phyloP scores from a whole-genome alignment of 2,888 invertebrate species.

The Epiperipatus broadwayi region DNA sequence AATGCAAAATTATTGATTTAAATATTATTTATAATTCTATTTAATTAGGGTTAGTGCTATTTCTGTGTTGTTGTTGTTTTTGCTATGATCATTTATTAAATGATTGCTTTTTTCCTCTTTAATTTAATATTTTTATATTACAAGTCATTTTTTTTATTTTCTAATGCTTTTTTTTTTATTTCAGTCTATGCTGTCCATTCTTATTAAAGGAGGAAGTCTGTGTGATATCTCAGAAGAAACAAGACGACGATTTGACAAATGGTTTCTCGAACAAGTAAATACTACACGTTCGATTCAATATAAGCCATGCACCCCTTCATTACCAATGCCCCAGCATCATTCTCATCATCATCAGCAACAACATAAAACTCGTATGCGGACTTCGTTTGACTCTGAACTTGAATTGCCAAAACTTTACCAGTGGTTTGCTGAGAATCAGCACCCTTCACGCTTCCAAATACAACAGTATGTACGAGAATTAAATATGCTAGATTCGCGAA shows the following conservation, averaged over 20 bases:
- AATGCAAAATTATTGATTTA: no score
- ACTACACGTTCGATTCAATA: no score
- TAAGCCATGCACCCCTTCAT: slow-evolving; percentile 9
- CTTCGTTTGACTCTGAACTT: slow-evolving; percentile 87
- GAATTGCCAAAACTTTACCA: slow-evolving; percentile 86
- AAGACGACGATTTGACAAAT: slow-evolving; percentile 69
- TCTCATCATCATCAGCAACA: slow-evolving; percentile 36
- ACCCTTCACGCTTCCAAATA: slow-evolving; percentile 88
- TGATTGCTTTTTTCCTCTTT: no score
- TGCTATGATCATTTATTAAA: no score
- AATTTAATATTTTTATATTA: neutral
- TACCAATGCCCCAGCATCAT: slow-evolving; percentile 35
- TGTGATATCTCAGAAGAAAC: slow-evolving; percentile 53
- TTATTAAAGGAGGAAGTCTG: slow-evolving; percentile 51
- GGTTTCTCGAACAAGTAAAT: slow-evolving; percentile 45
- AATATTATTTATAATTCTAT: no score
- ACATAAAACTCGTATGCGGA: slow-evolving; percentile 52
- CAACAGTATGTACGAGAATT: slow-evolving; percentile 84
- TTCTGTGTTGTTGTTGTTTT: no score
- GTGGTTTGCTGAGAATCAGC: slow-evolving; percentile 94
- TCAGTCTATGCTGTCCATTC: slow-evolving; percentile 42
- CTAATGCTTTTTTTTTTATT: slow-evolving; percentile 16
- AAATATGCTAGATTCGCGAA: slow-evolving; percentile 72
- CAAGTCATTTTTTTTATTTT: slow-evolving; percentile 10
- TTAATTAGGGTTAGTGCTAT: no score